Evolutionary conservation across 1,140 invertebrate species (phyloP).

Genomic region (Oreohelix idahoensis): DNA sequence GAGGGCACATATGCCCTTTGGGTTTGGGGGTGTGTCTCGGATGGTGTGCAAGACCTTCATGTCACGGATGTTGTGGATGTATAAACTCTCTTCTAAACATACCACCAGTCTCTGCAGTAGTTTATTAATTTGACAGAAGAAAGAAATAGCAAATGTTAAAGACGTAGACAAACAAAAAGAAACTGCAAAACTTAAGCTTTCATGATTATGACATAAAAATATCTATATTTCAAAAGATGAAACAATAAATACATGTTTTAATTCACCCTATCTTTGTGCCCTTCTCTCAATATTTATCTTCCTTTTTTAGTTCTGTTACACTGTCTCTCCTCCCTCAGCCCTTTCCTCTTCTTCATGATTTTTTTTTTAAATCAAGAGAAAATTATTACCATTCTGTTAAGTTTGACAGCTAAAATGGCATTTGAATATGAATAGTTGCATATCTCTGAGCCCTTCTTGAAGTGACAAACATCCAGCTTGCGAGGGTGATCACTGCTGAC

Average conservation of each 20-base stretch:
- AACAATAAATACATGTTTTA: background rate
- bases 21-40: slow-evolving; percentile 96
- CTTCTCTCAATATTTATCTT: no score
- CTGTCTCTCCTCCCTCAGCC: no score
- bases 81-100: slow-evolving; percentile 96
- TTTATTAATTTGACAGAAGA: background rate
- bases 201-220: background rate
- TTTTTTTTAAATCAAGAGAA: background rate
- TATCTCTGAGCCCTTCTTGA: slow-evolving; percentile 98
- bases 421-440: slow-evolving; percentile 99
- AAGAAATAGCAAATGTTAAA: no score
- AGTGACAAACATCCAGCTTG: slow-evolving; percentile 96
- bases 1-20: slow-evolving; percentile 91
- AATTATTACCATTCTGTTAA: slow-evolving; percentile 90
- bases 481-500: slow-evolving; percentile 92
- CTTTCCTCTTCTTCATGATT: no score
- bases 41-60: slow-evolving; percentile 99
- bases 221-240: background rate
- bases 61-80: slow-evolving; percentile 98
- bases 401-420: slow-evolving; percentile 95
- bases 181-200: no score
- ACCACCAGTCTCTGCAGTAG: slow-evolving; percentile 89
- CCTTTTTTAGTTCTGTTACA: no score
- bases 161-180: background rate
- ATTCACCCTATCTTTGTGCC: no score